A percentile compares a stretch with the other conserved stretches of the same genome.
phyloP scores from a whole-genome alignment of 2,888 invertebrate species.

The Phalera bucephala region DNA sequence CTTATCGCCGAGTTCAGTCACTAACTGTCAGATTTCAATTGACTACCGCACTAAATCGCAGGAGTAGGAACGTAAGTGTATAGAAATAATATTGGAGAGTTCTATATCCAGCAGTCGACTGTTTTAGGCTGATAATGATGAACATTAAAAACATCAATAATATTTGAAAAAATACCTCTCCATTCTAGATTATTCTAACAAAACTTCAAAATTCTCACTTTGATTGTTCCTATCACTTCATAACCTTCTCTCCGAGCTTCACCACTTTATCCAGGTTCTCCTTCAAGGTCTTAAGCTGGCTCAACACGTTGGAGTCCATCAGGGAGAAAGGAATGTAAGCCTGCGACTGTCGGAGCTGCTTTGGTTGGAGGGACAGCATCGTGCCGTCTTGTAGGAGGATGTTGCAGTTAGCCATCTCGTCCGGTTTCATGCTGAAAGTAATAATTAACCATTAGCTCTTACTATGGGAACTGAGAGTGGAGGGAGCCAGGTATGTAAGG shows the following conservation, averaged over 20 bases:
- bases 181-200: background rate
- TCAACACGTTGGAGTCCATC: constrained; percentile 64
- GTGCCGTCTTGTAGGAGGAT: constrained; percentile 86
- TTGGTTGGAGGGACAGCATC: constrained; percentile 84
- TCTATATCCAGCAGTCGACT: no score
- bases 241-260: constrained; percentile 54
- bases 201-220: background rate
- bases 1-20: no score
- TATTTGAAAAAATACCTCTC: background rate
- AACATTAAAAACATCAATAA: background rate
- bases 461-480: no score
- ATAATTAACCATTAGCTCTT: no score
- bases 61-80: no score
- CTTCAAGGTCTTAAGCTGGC: constrained; percentile 75
- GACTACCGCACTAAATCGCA: no score
- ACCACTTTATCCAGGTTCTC: constrained; percentile 76
- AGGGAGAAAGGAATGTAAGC: constrained; percentile 71
- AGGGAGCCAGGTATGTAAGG: no score
- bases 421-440: constrained; percentile 61
- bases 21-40: no score
- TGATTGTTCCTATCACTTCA: constrained; percentile 40
- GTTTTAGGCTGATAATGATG: no score
- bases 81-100: no score
- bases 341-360: constrained; percentile 66
- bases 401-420: constrained; percentile 85